Conservation (phyloP, 1,140 invertebrate genomes). For the Caerostris darwini region DNA sequence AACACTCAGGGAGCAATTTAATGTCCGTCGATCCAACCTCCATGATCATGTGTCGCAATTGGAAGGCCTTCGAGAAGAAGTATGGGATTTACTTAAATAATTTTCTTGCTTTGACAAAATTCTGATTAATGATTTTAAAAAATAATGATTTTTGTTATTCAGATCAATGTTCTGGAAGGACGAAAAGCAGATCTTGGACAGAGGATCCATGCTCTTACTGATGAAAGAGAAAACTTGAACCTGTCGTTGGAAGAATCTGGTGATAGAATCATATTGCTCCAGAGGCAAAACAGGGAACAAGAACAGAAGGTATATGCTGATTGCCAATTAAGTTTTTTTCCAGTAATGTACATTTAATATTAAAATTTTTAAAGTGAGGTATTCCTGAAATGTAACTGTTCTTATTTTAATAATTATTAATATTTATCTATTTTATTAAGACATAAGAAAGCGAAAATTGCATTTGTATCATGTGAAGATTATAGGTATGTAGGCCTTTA, state of each 20-base stretch:
- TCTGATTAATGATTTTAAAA: background rate
- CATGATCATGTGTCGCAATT: conserved; percentile 94
- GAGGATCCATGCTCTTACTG: conserved; percentile 85
- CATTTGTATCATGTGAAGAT: no score
- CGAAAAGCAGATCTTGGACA: conserved; percentile 93
- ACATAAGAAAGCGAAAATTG: no score
- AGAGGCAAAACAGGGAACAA: conserved; percentile 92
- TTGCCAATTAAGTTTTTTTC: background rate
- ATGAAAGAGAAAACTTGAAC: conserved; percentile 90
- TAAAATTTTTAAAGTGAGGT: no score
- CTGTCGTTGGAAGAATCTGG: conserved; percentile 92
- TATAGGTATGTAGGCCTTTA: no score
- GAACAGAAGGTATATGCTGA: conserved; percentile 84
- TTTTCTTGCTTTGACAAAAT: background rate
- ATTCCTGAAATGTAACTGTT: no score
- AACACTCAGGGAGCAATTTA: conserved; percentile 91
- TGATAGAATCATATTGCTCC: conserved; percentile 91
- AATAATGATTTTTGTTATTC: conserved; percentile 18
- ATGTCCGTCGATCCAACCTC: conserved; percentile 87
- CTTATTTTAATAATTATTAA: no score
- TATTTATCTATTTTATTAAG: no score
- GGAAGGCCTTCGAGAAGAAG: conserved; percentile 93
- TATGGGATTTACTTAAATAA: conserved; percentile 80
- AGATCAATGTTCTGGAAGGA: conserved; percentile 91
- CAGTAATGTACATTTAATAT: background rate